phyloP scores from a whole-genome alignment of 2,113 vertebrate genomes.

The Talpa occidentalis region DNA sequence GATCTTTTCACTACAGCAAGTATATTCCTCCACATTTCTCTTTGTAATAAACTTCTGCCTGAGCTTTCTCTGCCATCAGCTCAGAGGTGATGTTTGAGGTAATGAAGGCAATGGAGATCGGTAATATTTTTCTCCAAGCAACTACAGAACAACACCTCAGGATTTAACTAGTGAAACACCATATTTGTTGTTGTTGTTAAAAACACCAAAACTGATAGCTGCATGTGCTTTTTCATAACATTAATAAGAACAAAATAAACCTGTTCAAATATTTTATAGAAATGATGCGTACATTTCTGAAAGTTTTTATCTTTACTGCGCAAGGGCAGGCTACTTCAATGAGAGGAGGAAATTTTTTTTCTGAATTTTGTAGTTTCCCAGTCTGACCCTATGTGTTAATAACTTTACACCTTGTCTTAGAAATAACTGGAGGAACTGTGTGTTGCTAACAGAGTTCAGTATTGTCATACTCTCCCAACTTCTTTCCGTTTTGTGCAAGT shows the following conservation, averaged over 20 bases:
- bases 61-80: neutral
- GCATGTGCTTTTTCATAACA: neutral
- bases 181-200: neutral
- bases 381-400: neutral
- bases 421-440: neutral
- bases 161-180: neutral
- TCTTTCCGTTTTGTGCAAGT: conserved; percentile 30
- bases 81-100: neutral
- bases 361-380: neutral
- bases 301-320: neutral
- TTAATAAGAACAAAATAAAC: neutral
- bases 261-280: neutral
- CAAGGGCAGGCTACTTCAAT: neutral
- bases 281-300: neutral
- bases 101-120: neutral
- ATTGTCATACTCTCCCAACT: neutral
- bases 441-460: neutral
- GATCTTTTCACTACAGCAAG: neutral
- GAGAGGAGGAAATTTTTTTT: neutral
- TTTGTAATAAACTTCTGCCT: conserved; percentile 3
- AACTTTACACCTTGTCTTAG: neutral
- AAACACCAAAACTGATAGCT: neutral
- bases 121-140: neutral
- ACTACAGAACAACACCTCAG: neutral
- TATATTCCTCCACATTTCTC: neutral